A percentile compares a stretch with the other conserved stretches of the same genome.
Conservation (phyloP, 2,113 vertebrate genomes). For the Planiliza haematocheilus region DNA sequence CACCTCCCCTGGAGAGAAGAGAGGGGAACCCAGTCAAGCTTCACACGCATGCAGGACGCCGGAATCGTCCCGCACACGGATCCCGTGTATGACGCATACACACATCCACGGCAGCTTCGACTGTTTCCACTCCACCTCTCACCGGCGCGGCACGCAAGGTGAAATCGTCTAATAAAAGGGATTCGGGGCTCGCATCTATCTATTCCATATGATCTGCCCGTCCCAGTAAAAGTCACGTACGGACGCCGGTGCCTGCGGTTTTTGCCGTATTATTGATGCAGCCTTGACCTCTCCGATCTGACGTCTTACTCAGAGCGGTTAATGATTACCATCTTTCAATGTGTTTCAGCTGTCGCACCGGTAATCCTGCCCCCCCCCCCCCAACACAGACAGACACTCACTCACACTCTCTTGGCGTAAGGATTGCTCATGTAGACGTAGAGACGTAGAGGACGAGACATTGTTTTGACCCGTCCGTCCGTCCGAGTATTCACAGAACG, state of each 20-base stretch:
- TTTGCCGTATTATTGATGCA: constrained; percentile 64
- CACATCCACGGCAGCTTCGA: constrained; percentile 53
- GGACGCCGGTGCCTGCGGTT: constrained; percentile 53
- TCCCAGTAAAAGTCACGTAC: constrained; percentile 72
- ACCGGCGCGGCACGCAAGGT: constrained; percentile 66
- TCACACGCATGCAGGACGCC: constrained; percentile 58
- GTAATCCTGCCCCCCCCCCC: no score
- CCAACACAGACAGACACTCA: no score
- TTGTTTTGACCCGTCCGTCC: constrained; percentile 57
- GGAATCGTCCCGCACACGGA: constrained; percentile 41
- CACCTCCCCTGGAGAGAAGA: constrained; percentile 63
- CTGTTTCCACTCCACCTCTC: constrained; percentile 70
- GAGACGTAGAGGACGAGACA: no score
- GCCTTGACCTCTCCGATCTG: constrained; percentile 69
- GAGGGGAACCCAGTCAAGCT: constrained; percentile 39
- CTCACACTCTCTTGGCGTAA: not conserved
- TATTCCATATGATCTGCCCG: constrained; percentile 81
- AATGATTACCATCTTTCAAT: constrained; percentile 75
- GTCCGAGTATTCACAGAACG: not conserved
- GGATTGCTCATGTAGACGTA: constrained; percentile 38
- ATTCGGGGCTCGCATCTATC: constrained; percentile 79
- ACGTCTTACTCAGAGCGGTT: constrained; percentile 76
- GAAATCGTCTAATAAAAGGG: constrained; percentile 70
- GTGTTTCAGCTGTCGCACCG: constrained; percentile 55
- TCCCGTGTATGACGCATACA: constrained; percentile 14